Evolutionary conservation across 1,140 invertebrate species (phyloP).

Genomic region (Drosophila subpulchrella): DNA sequence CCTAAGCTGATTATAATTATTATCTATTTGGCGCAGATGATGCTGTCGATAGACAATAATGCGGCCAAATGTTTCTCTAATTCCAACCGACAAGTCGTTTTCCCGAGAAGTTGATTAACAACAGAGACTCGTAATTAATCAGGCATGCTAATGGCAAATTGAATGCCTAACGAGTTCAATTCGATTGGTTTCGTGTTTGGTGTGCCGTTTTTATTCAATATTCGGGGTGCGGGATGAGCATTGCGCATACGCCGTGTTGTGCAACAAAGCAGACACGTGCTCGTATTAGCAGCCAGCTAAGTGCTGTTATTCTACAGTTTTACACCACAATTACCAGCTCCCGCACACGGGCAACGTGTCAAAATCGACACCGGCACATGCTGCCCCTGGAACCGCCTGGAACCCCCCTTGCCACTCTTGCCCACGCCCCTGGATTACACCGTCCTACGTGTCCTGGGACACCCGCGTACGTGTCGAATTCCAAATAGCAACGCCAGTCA

Average conservation of each 20-base stretch:
- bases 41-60: slow-evolving; percentile 10
- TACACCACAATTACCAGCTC: slow-evolving; percentile 76
- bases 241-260: slow-evolving; percentile 47
- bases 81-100: slow-evolving; percentile 15
- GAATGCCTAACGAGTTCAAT: slow-evolving; percentile 25
- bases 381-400: slow-evolving; percentile 5
- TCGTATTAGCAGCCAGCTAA: slow-evolving; percentile 74
- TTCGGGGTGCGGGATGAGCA: slow-evolving; percentile 1
- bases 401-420: neutral
- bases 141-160: slow-evolving; percentile 33
- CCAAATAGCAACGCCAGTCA: slow-evolving; percentile 74
- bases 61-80: slow-evolving; percentile 20
- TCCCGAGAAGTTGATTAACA: slow-evolving; percentile 25
- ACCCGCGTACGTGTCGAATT: slow-evolving; percentile 71
- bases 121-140: slow-evolving; percentile 34
- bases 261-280: slow-evolving; percentile 65
- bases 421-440: slow-evolving; percentile 37
- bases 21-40: slow-evolving; percentile 17
- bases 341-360: slow-evolving; percentile 40
- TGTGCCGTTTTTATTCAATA: slow-evolving; percentile 25
- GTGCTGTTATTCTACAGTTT: slow-evolving; percentile 80
- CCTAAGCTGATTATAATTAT: slow-evolving; percentile 61
- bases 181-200: slow-evolving; percentile 10
- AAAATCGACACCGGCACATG: slow-evolving; percentile 50
- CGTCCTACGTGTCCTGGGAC: slow-evolving; percentile 58